Evolutionary conservation across 2,888 invertebrate species (phyloP).

Genomic region (Diabrotica balteata): DNA sequence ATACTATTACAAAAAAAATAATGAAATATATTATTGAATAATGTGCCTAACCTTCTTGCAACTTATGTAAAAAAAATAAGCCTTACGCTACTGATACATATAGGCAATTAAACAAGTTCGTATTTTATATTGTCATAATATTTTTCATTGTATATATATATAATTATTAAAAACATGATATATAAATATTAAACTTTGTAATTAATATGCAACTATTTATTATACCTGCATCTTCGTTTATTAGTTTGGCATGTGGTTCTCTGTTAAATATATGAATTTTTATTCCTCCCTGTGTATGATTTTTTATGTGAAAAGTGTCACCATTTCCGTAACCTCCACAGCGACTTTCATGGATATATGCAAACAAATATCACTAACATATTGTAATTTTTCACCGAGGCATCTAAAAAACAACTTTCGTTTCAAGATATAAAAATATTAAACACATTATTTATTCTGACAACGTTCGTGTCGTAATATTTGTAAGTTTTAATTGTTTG

Average conservation of each 20-base stretch:
- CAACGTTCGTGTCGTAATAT: neutral
- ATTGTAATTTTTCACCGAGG: constrained; percentile 56
- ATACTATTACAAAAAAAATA: too few relatives aligned
- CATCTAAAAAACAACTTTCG: constrained; percentile 50
- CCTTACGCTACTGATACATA: too few relatives aligned
- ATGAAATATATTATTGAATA: too few relatives aligned
- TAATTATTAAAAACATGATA: too few relatives aligned
- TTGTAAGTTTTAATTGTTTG: too few relatives aligned
- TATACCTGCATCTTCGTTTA: constrained; percentile 59
- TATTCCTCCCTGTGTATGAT: constrained; percentile 46
- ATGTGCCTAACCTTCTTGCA: too few relatives aligned
- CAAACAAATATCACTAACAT: constrained; percentile 70
- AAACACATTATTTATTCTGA: neutral
- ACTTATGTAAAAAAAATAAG: too few relatives aligned
- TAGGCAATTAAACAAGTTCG: too few relatives aligned
- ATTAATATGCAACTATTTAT: neutral
- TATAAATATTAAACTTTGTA: too few relatives aligned
- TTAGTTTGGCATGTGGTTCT: constrained; percentile 65
- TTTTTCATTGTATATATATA: too few relatives aligned
- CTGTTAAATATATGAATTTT: constrained; percentile 63
- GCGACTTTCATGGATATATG: constrained; percentile 64
- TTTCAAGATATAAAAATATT: too few relatives aligned
- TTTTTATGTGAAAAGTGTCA: constrained; percentile 39
- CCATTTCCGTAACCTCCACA: constrained; percentile 62
- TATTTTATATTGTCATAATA: too few relatives aligned